Percentiles rank a stretch among this genome's conserved stretches.
phyloP scores from a whole-genome alignment of 2,888 invertebrate genomes.

The Cylloceria caligata region DNA sequence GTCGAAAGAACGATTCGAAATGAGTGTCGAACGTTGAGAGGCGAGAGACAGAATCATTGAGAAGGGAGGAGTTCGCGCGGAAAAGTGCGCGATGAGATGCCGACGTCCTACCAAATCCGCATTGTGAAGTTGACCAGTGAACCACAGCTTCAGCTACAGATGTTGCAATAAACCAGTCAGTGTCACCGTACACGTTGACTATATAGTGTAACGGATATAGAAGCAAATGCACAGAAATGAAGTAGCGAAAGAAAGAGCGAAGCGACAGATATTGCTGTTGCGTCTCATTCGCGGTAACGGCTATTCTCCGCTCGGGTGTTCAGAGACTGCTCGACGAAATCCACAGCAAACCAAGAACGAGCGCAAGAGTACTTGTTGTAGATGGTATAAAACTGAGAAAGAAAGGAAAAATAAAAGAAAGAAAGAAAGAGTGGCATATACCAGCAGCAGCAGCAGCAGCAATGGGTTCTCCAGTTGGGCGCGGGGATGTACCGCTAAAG shows the following conservation, averaged over 20 bases:
- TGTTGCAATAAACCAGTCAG: background rate
- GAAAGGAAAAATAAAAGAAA: conserved; percentile 53
- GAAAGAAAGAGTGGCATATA: conserved; percentile 12
- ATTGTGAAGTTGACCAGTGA: background rate
- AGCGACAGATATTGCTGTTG: conserved; percentile 13
- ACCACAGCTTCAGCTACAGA: background rate
- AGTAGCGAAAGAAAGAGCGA: conserved; percentile 1
- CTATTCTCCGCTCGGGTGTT: conserved; percentile 16
- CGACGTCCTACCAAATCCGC: background rate
- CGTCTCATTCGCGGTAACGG: conserved; percentile 8
- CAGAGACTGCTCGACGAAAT: conserved; percentile 41
- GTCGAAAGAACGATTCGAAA: background rate
- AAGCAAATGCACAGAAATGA: conserved; percentile 2
- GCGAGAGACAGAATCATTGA: background rate
- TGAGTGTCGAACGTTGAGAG: conserved; percentile 11
- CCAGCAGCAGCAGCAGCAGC: conserved; percentile 32
- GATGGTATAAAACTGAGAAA: conserved; percentile 35
- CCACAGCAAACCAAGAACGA: conserved; percentile 21
- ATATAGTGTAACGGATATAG: conserved; percentile 4
- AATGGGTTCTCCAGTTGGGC: conserved; percentile 29
- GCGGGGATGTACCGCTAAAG: conserved; percentile 78
- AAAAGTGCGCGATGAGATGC: background rate
- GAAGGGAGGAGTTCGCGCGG: background rate
- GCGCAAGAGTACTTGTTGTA: conserved; percentile 3
- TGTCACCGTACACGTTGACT: background rate